Percentiles rank a stretch among this genome's conserved stretches.
Evolutionary conservation across 2,888 invertebrate genomes (phyloP).

Genomic region (Drosophila mimetica): DNA sequence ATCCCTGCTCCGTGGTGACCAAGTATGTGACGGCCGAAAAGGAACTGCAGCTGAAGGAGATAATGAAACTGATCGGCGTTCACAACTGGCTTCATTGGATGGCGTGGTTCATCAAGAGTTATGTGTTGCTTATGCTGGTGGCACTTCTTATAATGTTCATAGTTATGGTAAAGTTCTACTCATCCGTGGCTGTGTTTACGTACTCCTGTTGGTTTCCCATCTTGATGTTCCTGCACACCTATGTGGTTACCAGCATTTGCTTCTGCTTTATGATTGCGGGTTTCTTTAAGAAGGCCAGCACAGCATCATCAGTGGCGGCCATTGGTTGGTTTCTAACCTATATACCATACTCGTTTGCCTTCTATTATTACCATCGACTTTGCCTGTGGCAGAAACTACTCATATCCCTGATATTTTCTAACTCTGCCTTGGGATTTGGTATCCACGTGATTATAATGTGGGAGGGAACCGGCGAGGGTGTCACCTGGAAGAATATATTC

Average conservation of each 20-base stretch:
- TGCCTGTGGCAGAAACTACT: slow-evolving; percentile 86
- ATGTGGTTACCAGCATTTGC: slow-evolving; percentile 88
- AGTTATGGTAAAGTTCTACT: slow-evolving; percentile 16
- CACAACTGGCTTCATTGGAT: slow-evolving; percentile 92
- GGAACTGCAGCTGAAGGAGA: slow-evolving; percentile 88
- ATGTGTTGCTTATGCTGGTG: slow-evolving; percentile 87
- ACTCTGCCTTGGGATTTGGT: slow-evolving; percentile 91
- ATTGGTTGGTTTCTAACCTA: slow-evolving; percentile 90
- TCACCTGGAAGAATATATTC: slow-evolving; percentile 85
- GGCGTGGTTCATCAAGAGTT: slow-evolving; percentile 92
- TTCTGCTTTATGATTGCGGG: slow-evolving; percentile 91
- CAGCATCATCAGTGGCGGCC: slow-evolving; percentile 90
- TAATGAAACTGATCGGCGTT: slow-evolving; percentile 95
- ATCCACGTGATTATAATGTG: slow-evolving; percentile 89
- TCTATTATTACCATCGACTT: slow-evolving; percentile 88
- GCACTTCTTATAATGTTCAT: slow-evolving; percentile 62
- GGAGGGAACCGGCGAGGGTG: slow-evolving; percentile 87
- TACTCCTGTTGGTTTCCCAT: slow-evolving; percentile 88
- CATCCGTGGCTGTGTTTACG: slow-evolving; percentile 86
- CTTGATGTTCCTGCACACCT: slow-evolving; percentile 89
- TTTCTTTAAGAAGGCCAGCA: slow-evolving; percentile 91
- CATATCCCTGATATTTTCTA: slow-evolving; percentile 87
- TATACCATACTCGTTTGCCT: slow-evolving; percentile 89
- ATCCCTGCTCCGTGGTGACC: slow-evolving; percentile 90
- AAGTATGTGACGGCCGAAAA: slow-evolving; percentile 87